Percentiles rank a stretch among this genome's conserved stretches.
Evolutionary conservation across 2,113 vertebrate genomes (phyloP).

Genomic region (Ammodytes marinus): DNA sequence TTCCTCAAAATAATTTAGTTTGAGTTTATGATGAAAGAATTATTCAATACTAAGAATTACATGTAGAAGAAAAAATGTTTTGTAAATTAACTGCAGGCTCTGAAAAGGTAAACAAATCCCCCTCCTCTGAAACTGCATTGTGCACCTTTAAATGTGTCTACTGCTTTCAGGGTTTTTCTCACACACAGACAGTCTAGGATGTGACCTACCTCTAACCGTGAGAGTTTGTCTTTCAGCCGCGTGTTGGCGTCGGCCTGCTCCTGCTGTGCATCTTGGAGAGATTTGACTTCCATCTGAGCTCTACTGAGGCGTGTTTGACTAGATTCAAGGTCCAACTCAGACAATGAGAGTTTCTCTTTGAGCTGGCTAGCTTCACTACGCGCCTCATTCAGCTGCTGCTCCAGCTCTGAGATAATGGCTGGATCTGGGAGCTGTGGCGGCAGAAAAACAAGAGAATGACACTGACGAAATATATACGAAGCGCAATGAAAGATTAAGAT

Average conservation of each 20-base stretch:
- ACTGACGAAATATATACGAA: not conserved
- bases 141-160: not conserved
- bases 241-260: conserved; percentile 62
- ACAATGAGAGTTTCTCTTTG: conserved; percentile 83
- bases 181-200: not conserved
- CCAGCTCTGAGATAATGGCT: conserved; percentile 83
- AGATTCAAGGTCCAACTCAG: conserved; percentile 86
- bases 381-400: conserved; percentile 82
- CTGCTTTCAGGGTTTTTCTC: not conserved
- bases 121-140: too few relatives aligned
- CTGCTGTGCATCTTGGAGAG: conserved; percentile 49
- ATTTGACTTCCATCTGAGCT: conserved; percentile 56
- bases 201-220: conserved; percentile 80
- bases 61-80: too few relatives aligned
- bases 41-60: too few relatives aligned
- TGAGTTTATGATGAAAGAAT: too few relatives aligned
- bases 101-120: too few relatives aligned
- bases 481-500: not conserved
- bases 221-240: conserved; percentile 78
- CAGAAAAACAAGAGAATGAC: not conserved
- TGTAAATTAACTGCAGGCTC: too few relatives aligned
- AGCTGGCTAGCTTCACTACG: conserved; percentile 81
- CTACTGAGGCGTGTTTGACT: conserved; percentile 82
- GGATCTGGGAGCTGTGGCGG: conserved; percentile 85
- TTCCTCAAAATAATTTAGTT: too few relatives aligned